Evolutionary conservation across 2,113 vertebrate genomes (phyloP).

Genomic region (Isichthys henryi): DNA sequence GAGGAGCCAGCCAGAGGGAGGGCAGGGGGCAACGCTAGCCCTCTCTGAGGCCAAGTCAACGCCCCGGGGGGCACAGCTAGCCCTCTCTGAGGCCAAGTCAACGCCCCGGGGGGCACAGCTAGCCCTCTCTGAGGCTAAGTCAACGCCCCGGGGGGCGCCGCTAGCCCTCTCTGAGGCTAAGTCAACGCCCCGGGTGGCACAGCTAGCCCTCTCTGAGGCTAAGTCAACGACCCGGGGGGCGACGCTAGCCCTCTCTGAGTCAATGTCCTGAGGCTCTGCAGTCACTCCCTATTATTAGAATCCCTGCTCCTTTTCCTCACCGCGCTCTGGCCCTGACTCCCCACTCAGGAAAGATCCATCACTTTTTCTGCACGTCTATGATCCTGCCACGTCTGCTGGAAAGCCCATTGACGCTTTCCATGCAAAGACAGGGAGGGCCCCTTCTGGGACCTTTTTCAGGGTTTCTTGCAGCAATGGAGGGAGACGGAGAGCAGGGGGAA

Average conservation of each 20-base stretch:
- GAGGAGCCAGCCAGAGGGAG: not conserved
- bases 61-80: no score
- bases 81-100: no score
- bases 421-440: not conserved
- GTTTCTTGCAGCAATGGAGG: not conserved
- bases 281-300: not conserved
- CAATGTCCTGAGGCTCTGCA: not conserved
- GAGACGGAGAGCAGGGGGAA: not conserved
- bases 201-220: not conserved
- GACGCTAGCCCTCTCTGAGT: not conserved
- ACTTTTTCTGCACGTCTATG: not conserved
- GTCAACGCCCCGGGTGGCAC: no score
- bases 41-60: no score
- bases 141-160: no score
- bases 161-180: no score
- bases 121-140: no score
- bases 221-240: not conserved
- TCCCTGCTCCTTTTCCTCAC: not conserved
- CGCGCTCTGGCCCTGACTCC: not conserved
- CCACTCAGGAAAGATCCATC: conserved; percentile 22
- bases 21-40: not conserved
- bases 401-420: not conserved
- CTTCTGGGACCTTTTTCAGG: not conserved
- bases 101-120: no score
- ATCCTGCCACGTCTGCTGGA: conserved; percentile 1